Evolutionary conservation across 2,888 invertebrate species (phyloP), one percentile per base, ranked within the genome.

Genomic region (Ceratothoa steindachneri): DNA sequence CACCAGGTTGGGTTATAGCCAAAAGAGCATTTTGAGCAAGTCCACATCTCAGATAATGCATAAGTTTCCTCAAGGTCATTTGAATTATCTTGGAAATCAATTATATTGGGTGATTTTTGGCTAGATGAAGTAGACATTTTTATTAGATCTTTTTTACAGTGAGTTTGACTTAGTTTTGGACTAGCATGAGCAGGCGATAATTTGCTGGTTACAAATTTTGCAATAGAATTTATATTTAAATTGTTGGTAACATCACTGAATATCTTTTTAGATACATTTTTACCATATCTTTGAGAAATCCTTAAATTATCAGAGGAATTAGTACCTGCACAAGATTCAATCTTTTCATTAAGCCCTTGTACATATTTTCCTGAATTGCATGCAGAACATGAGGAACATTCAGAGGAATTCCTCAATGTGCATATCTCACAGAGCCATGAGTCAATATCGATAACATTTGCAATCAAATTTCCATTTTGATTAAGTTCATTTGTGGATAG

Each of bases 1-100:
- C 74, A 76, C 79, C 79, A 79, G 19, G 75, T 73, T 29, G 79
- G 79, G 68, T 79, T 79, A 41, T 79, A 79, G 15, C 76, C 76
- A 71, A 73, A 79, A 12, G 79, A 79, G 53, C 79, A 79, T 27
- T 71, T 69, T 12, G 55, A 53, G 71, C 79, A 79, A 22, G 74
- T 67, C 79, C 79, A 79, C 79, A 79, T 79, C 31, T 79, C 74
- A 24, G 69, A 71, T 29, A 75, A 68, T 19, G 68, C 69, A 22
- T 76, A 69, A 30, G 79, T 69, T n/a, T 75, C 73, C 30, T 75
- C 75, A 64, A 72, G 73, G 52, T 73, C 55, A 24, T 22, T 30
- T 28, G 29, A 28, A 27, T 22, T 1, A 31, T n/a, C 51, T 30
- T 41, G 67, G 51, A 30, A 66, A 15, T 22, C 73, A 66, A 30